phyloP scores from a whole-genome alignment of 35 echinoderm and acorn worm genomes.

The Ophiothrix spiculata region DNA sequence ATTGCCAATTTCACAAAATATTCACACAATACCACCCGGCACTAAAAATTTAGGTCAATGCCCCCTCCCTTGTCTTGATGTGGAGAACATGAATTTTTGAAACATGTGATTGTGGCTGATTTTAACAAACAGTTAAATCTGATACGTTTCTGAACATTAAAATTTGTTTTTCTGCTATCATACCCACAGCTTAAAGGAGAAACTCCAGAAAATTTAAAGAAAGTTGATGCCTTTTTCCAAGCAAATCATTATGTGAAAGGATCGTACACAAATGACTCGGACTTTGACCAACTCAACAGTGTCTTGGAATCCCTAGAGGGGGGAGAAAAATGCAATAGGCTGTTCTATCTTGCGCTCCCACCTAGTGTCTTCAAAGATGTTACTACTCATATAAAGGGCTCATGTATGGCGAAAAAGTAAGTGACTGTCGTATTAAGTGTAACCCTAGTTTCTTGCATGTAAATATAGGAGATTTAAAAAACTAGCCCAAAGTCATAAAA shows the following conservation, averaged over 20 bases:
- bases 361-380: constrained; percentile 93
- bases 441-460: too few species aligned
- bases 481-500: too few species aligned
- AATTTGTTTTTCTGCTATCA: too few species aligned
- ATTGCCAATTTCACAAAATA: too few species aligned
- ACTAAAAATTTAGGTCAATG: too few species aligned
- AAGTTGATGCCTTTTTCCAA: constrained; percentile 71
- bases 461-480: too few species aligned
- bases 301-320: constrained; percentile 57
- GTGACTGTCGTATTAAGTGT: not conserved
- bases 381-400: constrained; percentile 60
- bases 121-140: too few species aligned
- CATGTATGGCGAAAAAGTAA: constrained; percentile 85
- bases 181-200: constrained; percentile 78
- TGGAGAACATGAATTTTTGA: too few species aligned
- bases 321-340: constrained; percentile 60
- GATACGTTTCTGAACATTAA: too few species aligned
- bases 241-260: constrained; percentile 88
- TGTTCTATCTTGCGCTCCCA: constrained; percentile 90
- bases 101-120: too few species aligned
- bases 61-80: too few species aligned
- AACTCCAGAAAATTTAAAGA: constrained; percentile 58
- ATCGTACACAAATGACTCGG: constrained; percentile 80
- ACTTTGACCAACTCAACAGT: constrained; percentile 79
- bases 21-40: too few species aligned